Percentiles rank a stretch among this genome's conserved stretches.
These are phyloP conservation scores for Spea bombifrons DNA, from an alignment of 2,113 vertebrate genomes.

Conservation along the genomic window DNA sequence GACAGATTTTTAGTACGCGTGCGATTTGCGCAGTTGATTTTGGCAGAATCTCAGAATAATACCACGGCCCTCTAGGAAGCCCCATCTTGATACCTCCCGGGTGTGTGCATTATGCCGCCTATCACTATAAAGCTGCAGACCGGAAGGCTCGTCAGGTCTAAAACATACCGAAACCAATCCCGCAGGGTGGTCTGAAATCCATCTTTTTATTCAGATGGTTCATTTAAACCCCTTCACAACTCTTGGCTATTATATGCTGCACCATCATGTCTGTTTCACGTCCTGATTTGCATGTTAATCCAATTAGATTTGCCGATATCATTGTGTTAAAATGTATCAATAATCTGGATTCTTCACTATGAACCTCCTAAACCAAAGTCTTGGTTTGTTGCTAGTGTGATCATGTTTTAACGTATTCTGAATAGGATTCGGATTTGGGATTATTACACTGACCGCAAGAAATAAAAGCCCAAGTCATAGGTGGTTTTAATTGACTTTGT, in stretches of 20 bases:
- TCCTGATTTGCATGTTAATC: no score
- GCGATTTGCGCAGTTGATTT: constrained; percentile 44
- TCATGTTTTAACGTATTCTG: no score
- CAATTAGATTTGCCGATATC: no score
- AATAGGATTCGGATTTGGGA: no score
- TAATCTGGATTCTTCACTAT: no score
- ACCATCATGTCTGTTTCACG: no score
- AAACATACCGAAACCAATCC: constrained; percentile 9
- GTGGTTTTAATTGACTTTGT: no score
- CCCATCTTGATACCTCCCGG: constrained; percentile 25
- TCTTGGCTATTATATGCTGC: neutral
- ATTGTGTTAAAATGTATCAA: no score
- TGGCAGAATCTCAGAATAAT: constrained; percentile 28
- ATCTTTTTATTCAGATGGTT: neutral
- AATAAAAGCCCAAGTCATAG: no score
- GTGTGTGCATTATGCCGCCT: constrained; percentile 27
- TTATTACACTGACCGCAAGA: no score
- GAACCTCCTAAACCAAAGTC: no score
- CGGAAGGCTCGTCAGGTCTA: neutral
- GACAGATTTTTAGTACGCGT: constrained; percentile 31
- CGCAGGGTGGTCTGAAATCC: neutral
- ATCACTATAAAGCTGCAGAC: constrained; percentile 13
- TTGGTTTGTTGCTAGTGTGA: no score
- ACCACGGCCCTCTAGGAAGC: constrained; percentile 12
- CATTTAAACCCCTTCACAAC: neutral